These are phyloP conservation scores for Drosophila mauritiana DNA, from an alignment of 1,140 invertebrate species.

Conservation along the genomic window DNA sequence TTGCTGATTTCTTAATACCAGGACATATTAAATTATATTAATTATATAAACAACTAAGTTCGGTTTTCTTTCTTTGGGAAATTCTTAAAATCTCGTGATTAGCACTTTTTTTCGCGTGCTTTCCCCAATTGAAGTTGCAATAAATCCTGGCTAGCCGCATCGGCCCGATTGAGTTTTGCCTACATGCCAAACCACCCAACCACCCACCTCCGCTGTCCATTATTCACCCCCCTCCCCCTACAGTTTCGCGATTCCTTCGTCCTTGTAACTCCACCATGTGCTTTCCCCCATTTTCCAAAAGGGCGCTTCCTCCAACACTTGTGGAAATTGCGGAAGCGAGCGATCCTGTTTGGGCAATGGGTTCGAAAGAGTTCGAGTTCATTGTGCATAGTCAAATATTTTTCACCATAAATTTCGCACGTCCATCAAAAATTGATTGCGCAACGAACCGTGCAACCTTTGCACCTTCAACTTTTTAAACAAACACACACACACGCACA, in stretches of 20 bases:
- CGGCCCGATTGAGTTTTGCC: constrained; percentile 18
- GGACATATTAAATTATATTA: too few species aligned
- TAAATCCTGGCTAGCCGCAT: constrained; percentile 50
- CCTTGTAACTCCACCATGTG: too few species aligned
- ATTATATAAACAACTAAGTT: too few species aligned
- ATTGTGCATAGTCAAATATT: constrained; percentile 82
- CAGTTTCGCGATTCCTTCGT: not conserved
- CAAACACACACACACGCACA: constrained; percentile 16
- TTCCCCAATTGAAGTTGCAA: not conserved
- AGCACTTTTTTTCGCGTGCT: not conserved
- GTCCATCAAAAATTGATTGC: constrained; percentile 82
- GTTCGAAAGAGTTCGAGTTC: constrained; percentile 40
- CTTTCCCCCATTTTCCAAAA: not conserved
- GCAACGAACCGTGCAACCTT: constrained; percentile 52
- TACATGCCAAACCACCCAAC: not conserved
- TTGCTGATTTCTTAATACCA: too few species aligned
- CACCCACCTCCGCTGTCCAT: not conserved
- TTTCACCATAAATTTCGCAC: constrained; percentile 83
- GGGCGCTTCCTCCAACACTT: constrained; percentile 18
- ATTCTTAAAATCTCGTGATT: not conserved
- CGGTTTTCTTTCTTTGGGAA: not conserved
- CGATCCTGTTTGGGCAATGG: not conserved
- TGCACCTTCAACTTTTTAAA: constrained; percentile 44
- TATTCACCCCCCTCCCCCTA: not conserved
- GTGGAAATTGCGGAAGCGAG: constrained; percentile 6